Percentiles rank a stretch among this genome's conserved stretches.
Evolutionary conservation across 1,140 invertebrate genomes (phyloP).

Genomic region (Brachystomella parvula): DNA sequence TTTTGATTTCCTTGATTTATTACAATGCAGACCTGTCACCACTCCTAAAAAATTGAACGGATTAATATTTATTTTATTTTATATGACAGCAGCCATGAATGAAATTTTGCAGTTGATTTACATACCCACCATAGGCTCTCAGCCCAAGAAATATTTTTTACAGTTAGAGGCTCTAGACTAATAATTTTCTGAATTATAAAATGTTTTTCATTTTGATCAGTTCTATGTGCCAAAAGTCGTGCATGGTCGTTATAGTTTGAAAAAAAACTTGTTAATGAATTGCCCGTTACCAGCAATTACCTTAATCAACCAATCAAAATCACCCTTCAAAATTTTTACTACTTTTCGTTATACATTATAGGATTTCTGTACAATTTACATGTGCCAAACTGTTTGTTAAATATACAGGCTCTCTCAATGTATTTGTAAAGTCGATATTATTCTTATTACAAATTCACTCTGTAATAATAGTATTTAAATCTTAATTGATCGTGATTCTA

Average conservation of each 20-base stretch:
- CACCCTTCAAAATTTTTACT: not conserved
- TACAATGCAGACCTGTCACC: too few relatives aligned
- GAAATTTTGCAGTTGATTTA: not conserved
- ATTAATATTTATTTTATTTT: not conserved
- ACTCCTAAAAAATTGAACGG: too few relatives aligned
- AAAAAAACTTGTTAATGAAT: not conserved
- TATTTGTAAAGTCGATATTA: too few relatives aligned
- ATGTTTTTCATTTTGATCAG: not conserved
- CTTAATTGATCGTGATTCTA: too few relatives aligned
- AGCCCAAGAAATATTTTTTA: not conserved
- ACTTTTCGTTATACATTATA: not conserved
- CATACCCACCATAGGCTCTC: not conserved
- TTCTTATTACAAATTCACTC: too few relatives aligned
- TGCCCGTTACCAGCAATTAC: not conserved
- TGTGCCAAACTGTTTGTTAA: not conserved
- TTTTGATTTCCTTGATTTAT: too few relatives aligned
- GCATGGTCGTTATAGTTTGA: not conserved
- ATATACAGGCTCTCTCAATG: not conserved
- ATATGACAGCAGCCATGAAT: not conserved
- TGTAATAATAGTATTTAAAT: too few relatives aligned
- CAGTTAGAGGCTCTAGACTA: not conserved
- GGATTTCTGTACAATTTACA: not conserved
- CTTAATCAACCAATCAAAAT: not conserved
- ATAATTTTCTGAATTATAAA: not conserved
- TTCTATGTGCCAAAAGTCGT: not conserved